Percentiles rank a stretch among this genome's conserved stretches.
phyloP scores from a whole-genome alignment of 1,140 invertebrate genomes.

The Philopotamus ludificatus region DNA sequence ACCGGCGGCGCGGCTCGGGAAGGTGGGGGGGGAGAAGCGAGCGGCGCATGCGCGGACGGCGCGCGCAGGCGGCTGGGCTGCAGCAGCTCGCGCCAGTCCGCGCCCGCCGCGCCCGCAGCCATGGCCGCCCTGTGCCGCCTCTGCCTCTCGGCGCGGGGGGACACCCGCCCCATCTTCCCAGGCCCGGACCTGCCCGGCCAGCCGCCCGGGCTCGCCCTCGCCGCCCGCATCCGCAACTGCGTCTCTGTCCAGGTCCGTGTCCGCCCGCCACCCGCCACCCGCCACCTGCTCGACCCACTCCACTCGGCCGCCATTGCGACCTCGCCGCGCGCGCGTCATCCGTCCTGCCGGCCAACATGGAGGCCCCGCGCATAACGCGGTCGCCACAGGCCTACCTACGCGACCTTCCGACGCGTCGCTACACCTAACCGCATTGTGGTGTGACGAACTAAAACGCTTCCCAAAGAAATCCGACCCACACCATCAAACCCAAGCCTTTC shows the following conservation, averaged over 20 bases:
- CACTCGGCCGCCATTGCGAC: not conserved
- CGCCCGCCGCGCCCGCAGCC: conserved; percentile 11
- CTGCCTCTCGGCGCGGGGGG: conserved; percentile 59
- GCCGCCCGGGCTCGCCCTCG: conserved; percentile 55
- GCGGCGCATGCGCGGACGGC: not conserved
- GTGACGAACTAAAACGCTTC: not conserved
- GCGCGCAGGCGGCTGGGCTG: not conserved
- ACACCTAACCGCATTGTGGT: not conserved
- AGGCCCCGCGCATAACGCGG: not conserved
- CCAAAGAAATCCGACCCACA: not conserved
- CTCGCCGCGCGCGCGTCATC: not conserved
- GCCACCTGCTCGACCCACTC: not conserved
- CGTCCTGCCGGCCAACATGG: too few relatives aligned
- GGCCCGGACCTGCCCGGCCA: conserved; percentile 47
- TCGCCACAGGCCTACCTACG: not conserved
- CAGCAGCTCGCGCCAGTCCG: not conserved
- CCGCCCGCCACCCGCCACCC: not conserved
- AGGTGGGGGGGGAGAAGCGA: not conserved
- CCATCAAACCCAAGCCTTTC: not conserved
- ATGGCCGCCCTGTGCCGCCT: conserved; percentile 55
- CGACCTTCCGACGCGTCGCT: not conserved
- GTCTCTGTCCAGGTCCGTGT: conserved; percentile 59
- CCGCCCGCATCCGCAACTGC: conserved; percentile 61
- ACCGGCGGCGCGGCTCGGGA: not conserved
- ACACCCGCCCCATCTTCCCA: conserved; percentile 56